Base-by-base conservation (phyloP, 2,113 vertebrate genomes). In the Cnemophilus loriae region DNA sequence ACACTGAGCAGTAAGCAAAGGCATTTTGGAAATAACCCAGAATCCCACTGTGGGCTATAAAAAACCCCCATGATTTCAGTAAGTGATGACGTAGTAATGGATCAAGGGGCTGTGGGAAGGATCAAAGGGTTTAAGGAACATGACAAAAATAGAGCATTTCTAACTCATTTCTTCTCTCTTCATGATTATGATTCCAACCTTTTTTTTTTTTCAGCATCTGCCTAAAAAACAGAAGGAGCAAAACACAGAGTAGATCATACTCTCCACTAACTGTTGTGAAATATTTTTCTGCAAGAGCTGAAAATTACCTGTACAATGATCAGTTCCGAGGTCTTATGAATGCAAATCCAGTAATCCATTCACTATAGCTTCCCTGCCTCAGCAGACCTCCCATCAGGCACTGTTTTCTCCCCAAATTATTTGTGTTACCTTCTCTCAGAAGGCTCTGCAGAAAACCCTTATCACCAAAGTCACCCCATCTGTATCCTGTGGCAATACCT, bases 81-180 rank as follows among this genome's bases (percentile, higher is more conserved):
- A 83, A 80, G 41, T 46, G 50, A 61, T 96, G 95, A 95, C 50
- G 39, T 69, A 61, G 55, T 55, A 49, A 42, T 49, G 49, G 70
- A 90, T 77, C 56, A 53, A 52, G 73, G 56, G 79, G 49, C 63
- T 90, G 81, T 94, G 96, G 88, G 94, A 97, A 94, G 91, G 88
- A 96, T 93, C 96, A 94, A 92, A 95, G 79, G 18, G 75, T 94
- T 73, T 95, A 86, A 94, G 55, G 39, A 90, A 93, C 67, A 94
- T 17, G 79, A 92, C 90, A 93, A 73, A 97, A 96, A 96, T 92
- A 96, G 94, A 90, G n/a, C 60, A 71, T 84, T 81, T 97, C 60
- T 65, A 70, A 70, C 55, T 81, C 17, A 68, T n/a, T 91, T 92
- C 59, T 92, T 46, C 39, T 83, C 24, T 94, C 37, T 41, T 42